These are phyloP conservation scores for Eremophila alpestris DNA, from an alignment of 2,797 vertebrate genomes.

Conservation along the genomic window DNA sequence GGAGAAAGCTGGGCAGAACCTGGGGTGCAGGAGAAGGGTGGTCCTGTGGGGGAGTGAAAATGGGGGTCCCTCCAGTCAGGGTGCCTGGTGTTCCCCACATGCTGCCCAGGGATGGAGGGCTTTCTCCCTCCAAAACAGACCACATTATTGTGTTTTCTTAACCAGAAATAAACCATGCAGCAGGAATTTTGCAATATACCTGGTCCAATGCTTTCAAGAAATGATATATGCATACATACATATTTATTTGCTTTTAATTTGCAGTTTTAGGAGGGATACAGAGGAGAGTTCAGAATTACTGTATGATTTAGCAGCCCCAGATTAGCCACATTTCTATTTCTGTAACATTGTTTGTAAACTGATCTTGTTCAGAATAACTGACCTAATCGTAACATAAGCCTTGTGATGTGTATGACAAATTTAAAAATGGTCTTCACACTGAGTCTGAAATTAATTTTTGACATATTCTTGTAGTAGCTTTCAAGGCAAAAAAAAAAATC, in stretches of 20 bases:
- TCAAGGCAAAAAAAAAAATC: background rate
- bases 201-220: background rate
- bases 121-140: background rate
- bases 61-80: fast-evolving
- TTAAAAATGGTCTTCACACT: background rate
- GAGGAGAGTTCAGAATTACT: background rate
- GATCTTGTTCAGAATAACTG: background rate
- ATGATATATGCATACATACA: background rate
- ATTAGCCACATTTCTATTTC: background rate
- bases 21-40: background rate
- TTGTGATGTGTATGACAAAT: background rate
- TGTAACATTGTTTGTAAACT: background rate
- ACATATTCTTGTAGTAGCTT: background rate
- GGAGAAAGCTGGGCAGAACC: background rate
- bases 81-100: fast-evolving
- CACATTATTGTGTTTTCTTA: background rate
- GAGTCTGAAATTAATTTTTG: background rate
- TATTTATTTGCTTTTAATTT: background rate
- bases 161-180: background rate
- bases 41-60: background rate
- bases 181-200: background rate
- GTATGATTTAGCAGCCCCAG: background rate
- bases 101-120: background rate
- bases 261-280: background rate
- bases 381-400: background rate